Percentiles rank a stretch among this genome's conserved stretches.
These are phyloP conservation scores for Sinocyclocheilus maitianheensis DNA, from an alignment of 2,113 vertebrate species.

Conservation along the genomic window DNA sequence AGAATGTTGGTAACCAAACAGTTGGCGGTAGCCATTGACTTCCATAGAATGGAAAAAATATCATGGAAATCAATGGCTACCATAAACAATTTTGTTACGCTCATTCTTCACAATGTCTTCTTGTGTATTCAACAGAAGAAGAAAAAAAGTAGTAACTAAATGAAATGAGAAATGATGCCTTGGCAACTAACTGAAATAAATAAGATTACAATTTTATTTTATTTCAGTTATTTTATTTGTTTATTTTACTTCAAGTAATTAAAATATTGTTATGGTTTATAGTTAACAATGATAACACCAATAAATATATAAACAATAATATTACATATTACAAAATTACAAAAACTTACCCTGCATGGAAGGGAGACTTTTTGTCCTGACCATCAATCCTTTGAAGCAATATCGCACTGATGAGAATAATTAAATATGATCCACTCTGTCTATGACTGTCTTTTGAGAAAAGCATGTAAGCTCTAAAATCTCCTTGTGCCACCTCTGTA, in stretches of 20 bases:
- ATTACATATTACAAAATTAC: not conserved
- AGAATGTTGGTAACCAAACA: no score
- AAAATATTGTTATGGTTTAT: not conserved
- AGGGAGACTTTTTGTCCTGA: not conserved
- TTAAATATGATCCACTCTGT: not conserved
- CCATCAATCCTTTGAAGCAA: conserved; percentile 15
- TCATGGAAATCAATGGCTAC: no score
- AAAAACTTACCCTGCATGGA: conserved; percentile 1
- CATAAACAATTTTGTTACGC: not conserved
- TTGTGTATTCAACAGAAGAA: not conserved
- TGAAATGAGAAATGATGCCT: no score
- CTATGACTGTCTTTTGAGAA: not conserved
- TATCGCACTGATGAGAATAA: not conserved
- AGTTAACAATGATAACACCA: not conserved
- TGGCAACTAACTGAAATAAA: no score
- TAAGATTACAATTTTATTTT: not conserved
- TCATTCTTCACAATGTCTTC: not conserved
- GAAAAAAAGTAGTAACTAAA: not conserved
- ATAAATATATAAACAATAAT: not conserved
- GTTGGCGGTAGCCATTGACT: no score
- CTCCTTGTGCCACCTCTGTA: not conserved
- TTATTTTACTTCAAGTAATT: not conserved
- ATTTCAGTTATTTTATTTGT: not conserved
- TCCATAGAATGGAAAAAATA: no score
- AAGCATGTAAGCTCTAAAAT: not conserved